Percentiles rank a stretch among this genome's conserved stretches.
Conservation (phyloP, 2,888 invertebrate genomes). For the Aphodius granarius region DNA sequence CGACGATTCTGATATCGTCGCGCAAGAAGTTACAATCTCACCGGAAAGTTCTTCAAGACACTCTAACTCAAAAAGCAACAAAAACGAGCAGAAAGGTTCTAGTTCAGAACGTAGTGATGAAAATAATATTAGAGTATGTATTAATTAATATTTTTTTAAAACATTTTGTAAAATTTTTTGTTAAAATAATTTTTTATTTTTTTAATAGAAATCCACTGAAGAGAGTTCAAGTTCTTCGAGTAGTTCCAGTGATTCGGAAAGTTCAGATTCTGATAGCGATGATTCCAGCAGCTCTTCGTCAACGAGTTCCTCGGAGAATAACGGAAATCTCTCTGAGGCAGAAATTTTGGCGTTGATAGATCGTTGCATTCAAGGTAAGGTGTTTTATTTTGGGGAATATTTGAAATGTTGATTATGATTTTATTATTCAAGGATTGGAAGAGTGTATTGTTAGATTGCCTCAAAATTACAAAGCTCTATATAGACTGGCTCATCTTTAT, state of each 20-base stretch:
- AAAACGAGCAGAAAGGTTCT: slow-evolving; percentile 18
- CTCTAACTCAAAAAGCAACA: slow-evolving; percentile 9
- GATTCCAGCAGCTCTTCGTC: slow-evolving; percentile 53
- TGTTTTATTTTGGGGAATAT: neutral
- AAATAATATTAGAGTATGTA: slow-evolving; percentile 37
- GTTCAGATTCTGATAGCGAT: slow-evolving; percentile 58
- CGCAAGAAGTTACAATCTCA: slow-evolving; percentile 25
- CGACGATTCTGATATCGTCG: slow-evolving; percentile 45
- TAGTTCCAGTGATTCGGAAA: slow-evolving; percentile 59
- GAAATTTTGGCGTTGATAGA: slow-evolving; percentile 48
- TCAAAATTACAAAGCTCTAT: slow-evolving; percentile 91
- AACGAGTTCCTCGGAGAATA: slow-evolving; percentile 43
- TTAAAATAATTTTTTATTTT: slow-evolving; percentile 6
- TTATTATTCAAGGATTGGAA: slow-evolving; percentile 63
- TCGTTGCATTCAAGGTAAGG: slow-evolving; percentile 45
- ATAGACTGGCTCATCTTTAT: slow-evolving; percentile 83
- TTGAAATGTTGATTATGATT: neutral
- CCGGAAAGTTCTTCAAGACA: slow-evolving; percentile 25
- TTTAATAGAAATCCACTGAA: slow-evolving; percentile 37
- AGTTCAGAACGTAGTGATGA: slow-evolving; percentile 42
- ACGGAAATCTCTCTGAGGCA: slow-evolving; percentile 45
- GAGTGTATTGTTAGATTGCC: slow-evolving; percentile 84
- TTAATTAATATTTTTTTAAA: neutral
- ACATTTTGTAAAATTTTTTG: neutral
- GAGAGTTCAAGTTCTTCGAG: slow-evolving; percentile 55